Evolutionary conservation across 2,113 vertebrate genomes (phyloP).

Genomic region (Platichthys flesus): DNA sequence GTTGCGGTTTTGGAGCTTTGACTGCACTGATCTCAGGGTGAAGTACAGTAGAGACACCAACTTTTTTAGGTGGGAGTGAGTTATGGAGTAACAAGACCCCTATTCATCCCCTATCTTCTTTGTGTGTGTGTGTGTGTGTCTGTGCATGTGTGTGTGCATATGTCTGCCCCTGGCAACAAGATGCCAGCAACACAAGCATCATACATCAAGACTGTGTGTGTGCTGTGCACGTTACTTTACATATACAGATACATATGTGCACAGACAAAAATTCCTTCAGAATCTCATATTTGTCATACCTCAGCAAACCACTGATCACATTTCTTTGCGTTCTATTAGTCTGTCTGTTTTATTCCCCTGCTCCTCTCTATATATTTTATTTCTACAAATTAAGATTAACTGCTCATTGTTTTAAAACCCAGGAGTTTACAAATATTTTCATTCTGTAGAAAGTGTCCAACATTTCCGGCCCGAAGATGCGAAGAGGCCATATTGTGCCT

Average conservation of each 20-base stretch:
- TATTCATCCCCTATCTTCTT: slow-evolving; percentile 31
- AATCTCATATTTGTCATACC: slow-evolving; percentile 1
- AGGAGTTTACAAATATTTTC: no score
- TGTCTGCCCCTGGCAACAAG: slow-evolving; percentile 16
- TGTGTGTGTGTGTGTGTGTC: not conserved
- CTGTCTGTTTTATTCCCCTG: not conserved
- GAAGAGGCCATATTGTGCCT: slow-evolving; percentile 1
- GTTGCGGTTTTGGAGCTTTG: slow-evolving; percentile 4
- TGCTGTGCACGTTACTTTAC: not conserved
- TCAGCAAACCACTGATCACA: not conserved
- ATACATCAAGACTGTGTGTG: not conserved
- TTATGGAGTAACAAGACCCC: slow-evolving; percentile 45
- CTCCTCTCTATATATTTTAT: not conserved
- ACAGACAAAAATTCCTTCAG: not conserved
- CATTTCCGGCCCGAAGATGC: not conserved
- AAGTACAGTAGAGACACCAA: slow-evolving; percentile 20
- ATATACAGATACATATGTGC: not conserved
- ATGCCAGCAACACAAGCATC: slow-evolving; percentile 16
- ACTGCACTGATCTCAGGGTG: slow-evolving; percentile 27
- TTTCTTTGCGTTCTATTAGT: not conserved
- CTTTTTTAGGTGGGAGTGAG: slow-evolving; percentile 32
- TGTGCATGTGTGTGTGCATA: not conserved
- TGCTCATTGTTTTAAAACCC: no score
- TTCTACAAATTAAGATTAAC: no score
- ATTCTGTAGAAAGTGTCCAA: not conserved